Conservation (phyloP, 1,140 invertebrate species). For the Hyposmocoma kahamanoa region DNA sequence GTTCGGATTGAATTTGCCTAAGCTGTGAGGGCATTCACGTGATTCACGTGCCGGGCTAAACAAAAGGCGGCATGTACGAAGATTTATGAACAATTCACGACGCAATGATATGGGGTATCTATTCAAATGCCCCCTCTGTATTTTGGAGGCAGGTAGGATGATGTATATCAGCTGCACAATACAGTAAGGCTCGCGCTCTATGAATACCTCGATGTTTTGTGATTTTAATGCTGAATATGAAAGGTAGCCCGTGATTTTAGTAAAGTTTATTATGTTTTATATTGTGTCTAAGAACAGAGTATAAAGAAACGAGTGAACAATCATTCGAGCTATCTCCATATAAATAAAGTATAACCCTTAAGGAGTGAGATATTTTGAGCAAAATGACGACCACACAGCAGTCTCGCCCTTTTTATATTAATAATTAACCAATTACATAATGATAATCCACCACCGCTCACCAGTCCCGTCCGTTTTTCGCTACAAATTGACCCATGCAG, state of each 20-base stretch:
- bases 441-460: too few species aligned
- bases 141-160: constrained; percentile 35
- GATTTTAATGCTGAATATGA: not conserved
- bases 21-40: constrained; percentile 40
- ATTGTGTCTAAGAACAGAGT: not conserved
- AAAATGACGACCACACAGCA: too few species aligned
- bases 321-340: too few species aligned
- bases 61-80: constrained; percentile 48
- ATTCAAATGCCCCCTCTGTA: constrained; percentile 43
- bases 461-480: too few species aligned
- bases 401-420: too few species aligned
- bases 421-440: too few species aligned
- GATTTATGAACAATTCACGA: constrained; percentile 61
- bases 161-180: constrained; percentile 25
- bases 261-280: not conserved
- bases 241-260: not conserved
- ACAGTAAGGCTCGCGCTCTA: constrained; percentile 4
- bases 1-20: constrained; percentile 37
- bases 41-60: constrained; percentile 36
- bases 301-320: too few species aligned
- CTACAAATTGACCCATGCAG: too few species aligned
- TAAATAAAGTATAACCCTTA: too few species aligned
- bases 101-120: constrained; percentile 55
- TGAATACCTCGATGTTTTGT: not conserved
- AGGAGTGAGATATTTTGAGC: too few species aligned